These are phyloP conservation scores for Drosophila putrida DNA, from an alignment of 2,888 invertebrate species.

Conservation along the genomic window DNA sequence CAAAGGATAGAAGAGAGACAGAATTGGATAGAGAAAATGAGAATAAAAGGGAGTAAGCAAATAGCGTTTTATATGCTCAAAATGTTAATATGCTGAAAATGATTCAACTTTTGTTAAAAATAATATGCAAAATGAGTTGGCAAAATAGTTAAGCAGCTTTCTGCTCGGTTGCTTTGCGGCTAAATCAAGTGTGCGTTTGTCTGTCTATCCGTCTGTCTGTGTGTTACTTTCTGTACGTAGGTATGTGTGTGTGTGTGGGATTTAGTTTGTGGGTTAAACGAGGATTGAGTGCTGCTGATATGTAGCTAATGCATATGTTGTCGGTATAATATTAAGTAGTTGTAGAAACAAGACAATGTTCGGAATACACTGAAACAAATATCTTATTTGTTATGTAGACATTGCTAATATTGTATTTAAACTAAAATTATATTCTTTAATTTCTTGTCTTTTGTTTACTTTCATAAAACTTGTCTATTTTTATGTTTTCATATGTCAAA, in stretches of 20 bases:
- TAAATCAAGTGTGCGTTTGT: slow-evolving; percentile 42
- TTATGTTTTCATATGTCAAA: too few species aligned
- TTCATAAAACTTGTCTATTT: too few species aligned
- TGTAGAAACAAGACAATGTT: slow-evolving; percentile 17
- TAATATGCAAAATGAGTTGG: slow-evolving; percentile 70
- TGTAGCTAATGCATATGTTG: slow-evolving; percentile 41
- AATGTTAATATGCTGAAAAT: slow-evolving; percentile 64
- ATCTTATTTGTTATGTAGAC: too few species aligned
- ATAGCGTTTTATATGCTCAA: slow-evolving; percentile 38
- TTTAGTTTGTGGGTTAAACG: slow-evolving; percentile 33
- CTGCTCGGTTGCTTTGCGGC: slow-evolving; percentile 60
- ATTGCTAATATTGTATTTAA: too few species aligned
- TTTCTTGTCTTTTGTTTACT: too few species aligned
- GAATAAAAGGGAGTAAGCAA: slow-evolving; percentile 14
- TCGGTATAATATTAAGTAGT: slow-evolving; percentile 24
- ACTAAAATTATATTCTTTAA: too few species aligned
- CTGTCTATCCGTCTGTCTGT: slow-evolving; percentile 2
- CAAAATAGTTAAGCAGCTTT: slow-evolving; percentile 74
- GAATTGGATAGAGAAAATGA: background rate
- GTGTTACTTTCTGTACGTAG: background rate
- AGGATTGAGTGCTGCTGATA: slow-evolving; percentile 41
- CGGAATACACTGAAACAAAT: background rate
- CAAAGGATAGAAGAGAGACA: background rate
- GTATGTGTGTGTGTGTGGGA: slow-evolving; percentile 19
- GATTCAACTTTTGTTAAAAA: slow-evolving; percentile 68